Evolutionary conservation across 2,888 invertebrate genomes (phyloP).

Genomic region (Homarus gammarus): DNA sequence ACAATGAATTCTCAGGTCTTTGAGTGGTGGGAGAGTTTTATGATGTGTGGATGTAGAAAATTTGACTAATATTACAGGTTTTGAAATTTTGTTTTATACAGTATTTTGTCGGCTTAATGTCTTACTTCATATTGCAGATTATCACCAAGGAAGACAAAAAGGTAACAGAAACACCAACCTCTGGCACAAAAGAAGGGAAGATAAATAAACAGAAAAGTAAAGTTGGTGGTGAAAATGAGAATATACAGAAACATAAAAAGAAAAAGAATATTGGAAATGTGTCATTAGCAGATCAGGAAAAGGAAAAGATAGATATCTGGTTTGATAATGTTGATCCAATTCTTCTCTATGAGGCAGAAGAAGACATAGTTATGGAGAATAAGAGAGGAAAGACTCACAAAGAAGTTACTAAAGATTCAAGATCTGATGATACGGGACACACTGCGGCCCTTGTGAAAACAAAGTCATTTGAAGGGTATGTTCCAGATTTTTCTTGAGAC

Average conservation of each 20-base stretch:
- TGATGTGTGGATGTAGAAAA: no score
- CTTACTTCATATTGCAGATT: slow-evolving; percentile 9
- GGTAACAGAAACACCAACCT: background rate
- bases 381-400: background rate
- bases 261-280: background rate
- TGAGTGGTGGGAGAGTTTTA: no score
- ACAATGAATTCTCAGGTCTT: no score
- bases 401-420: background rate
- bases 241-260: background rate
- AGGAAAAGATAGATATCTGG: slow-evolving; percentile 58
- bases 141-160: slow-evolving; percentile 10
- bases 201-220: background rate
- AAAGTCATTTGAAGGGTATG: slow-evolving; percentile 14
- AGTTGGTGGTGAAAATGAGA: background rate
- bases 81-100: no score
- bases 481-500: background rate
- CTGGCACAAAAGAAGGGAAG: background rate
- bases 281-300: background rate
- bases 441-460: background rate
- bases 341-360: slow-evolving; percentile 34
- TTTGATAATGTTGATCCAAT: slow-evolving; percentile 67
- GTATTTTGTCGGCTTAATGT: no score
- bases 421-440: background rate
- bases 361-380: background rate
- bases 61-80: no score